These are phyloP conservation scores for Agrochola litura DNA, from an alignment of 2,888 invertebrate genomes.

Conservation along the genomic window DNA sequence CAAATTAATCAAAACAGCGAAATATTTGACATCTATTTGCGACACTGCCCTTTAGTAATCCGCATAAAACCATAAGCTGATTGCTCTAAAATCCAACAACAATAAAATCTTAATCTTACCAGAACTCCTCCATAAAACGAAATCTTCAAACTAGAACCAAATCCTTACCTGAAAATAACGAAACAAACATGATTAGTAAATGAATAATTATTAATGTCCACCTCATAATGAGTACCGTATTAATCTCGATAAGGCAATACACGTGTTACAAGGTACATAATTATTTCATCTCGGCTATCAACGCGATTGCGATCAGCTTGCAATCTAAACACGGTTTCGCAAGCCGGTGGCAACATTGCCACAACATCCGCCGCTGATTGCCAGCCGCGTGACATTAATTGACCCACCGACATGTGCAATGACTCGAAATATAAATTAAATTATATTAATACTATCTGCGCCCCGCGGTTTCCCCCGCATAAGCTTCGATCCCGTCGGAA, in stretches of 20 bases:
- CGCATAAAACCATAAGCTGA: neutral
- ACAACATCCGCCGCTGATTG: constrained; percentile 71
- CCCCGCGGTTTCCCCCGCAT: too few relatives aligned
- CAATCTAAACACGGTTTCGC: constrained; percentile 70
- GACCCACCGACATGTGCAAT: constrained; percentile 60
- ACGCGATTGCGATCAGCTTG: constrained; percentile 31
- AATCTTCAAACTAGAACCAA: constrained; percentile 9
- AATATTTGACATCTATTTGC: too few relatives aligned
- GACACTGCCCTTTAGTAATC: neutral
- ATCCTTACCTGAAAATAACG: constrained; percentile 72
- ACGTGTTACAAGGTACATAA: constrained; percentile 59
- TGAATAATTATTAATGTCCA: constrained; percentile 41
- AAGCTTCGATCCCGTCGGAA: too few relatives aligned
- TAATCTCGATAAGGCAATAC: constrained; percentile 58
- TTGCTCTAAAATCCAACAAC: neutral
- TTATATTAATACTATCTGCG: constrained; percentile 27
- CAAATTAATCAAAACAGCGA: too few relatives aligned
- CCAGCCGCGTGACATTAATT: constrained; percentile 71
- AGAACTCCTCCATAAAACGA: neutral
- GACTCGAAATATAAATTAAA: constrained; percentile 28
- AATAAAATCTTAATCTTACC: constrained; percentile 48
- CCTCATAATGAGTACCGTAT: constrained; percentile 44
- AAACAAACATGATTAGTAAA: constrained; percentile 53
- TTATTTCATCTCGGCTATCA: constrained; percentile 61
- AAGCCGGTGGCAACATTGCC: constrained; percentile 69